Conservation (phyloP, 2,888 invertebrate species). For the Leistus spinibarbis region DNA sequence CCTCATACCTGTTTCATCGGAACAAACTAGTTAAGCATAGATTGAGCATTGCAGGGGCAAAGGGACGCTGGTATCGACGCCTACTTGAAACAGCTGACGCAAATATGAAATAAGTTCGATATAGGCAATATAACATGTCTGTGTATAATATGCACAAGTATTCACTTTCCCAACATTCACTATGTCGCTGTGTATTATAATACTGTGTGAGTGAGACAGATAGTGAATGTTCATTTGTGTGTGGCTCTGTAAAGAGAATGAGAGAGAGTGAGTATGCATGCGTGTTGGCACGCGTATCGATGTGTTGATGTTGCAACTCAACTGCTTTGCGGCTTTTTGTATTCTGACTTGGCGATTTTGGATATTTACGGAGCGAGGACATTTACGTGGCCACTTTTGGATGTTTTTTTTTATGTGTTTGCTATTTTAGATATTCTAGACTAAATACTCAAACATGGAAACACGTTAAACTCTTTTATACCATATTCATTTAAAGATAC, state of each 20-base stretch:
- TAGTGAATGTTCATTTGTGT: not conserved
- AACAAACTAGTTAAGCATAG: not conserved
- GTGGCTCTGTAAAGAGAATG: not conserved
- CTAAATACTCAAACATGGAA: no score
- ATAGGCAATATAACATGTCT: not conserved
- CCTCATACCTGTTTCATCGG: not conserved
- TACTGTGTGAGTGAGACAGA: not conserved
- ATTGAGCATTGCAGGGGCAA: not conserved
- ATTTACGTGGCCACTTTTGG: not conserved
- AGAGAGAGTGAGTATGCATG: no score
- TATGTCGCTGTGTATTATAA: not conserved
- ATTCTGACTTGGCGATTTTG: not conserved
- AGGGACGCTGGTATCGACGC: not conserved
- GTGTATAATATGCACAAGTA: not conserved
- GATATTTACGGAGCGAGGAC: not conserved
- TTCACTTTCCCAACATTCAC: not conserved
- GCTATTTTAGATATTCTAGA: no score
- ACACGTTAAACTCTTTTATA: no score
- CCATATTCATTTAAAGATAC: no score
- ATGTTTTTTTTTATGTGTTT: not conserved
- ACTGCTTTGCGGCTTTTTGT: not conserved
- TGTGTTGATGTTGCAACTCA: not conserved
- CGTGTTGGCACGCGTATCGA: not conserved
- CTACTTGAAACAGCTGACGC: not conserved
- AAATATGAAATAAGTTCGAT: not conserved